A percentile compares a stretch with the other conserved stretches of the same genome.
These are phyloP conservation scores for Corythaeola cristata DNA, from an alignment of 2,113 vertebrate genomes.

Conservation along the genomic window DNA sequence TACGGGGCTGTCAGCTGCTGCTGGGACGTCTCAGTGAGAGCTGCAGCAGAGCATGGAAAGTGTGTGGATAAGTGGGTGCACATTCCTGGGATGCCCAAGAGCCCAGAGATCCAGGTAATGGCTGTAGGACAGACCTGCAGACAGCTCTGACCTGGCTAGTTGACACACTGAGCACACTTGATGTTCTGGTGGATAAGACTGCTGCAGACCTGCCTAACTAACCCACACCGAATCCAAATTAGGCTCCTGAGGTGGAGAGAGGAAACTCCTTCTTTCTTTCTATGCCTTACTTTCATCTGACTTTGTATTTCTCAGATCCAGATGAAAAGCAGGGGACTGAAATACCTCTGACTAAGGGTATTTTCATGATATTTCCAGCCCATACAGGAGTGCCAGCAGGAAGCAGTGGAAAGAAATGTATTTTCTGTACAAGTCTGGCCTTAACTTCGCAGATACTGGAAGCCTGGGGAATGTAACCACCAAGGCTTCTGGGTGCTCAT, in stretches of 20 bases:
- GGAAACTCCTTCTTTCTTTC: neutral
- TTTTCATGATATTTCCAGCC: neutral
- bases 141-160: neutral
- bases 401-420: neutral
- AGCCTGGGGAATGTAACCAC: neutral
- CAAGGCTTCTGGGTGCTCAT: neutral
- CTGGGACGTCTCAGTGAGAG: neutral
- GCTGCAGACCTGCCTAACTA: neutral
- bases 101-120: accelerated
- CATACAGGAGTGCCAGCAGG: neutral
- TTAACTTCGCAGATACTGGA: neutral
- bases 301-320: neutral
- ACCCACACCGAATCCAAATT: neutral
- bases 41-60: too few relatives aligned
- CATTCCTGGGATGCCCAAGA: neutral
- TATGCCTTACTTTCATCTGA: neutral
- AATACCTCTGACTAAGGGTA: neutral
- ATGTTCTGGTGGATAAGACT: neutral
- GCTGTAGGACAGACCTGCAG: neutral
- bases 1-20: neutral
- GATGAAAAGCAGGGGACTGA: neutral
- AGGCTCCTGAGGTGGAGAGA: neutral
- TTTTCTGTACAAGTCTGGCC: neutral
- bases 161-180: too few relatives aligned
- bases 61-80: neutral